phyloP scores from a whole-genome alignment of 2,797 vertebrate species.

The Percopsis omiscomaycus region DNA sequence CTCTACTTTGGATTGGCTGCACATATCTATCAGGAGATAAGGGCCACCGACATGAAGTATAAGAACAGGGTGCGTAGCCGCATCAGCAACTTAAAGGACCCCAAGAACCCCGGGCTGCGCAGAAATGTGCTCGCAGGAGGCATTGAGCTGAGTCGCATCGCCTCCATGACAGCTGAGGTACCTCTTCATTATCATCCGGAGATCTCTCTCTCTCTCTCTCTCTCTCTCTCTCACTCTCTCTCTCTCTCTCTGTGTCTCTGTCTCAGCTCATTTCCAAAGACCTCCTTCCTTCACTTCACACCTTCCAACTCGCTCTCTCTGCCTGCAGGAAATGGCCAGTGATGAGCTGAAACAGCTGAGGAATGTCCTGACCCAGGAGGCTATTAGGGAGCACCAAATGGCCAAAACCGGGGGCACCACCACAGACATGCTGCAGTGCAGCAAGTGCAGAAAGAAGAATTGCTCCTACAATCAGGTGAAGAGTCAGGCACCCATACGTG shows the following conservation, averaged over 20 bases:
- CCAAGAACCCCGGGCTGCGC: slow-evolving; percentile 90
- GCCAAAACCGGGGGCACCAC: slow-evolving; percentile 92
- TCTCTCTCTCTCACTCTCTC: background rate
- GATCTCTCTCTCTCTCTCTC: background rate
- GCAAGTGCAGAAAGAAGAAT: slow-evolving; percentile 96
- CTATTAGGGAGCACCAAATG: slow-evolving; percentile 98
- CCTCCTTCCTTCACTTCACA: background rate
- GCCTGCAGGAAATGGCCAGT: slow-evolving; percentile 93
- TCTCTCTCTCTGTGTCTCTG: background rate
- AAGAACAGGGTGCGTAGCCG: slow-evolving; percentile 95
- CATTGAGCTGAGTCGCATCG: slow-evolving; percentile 84
- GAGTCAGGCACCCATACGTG: background rate
- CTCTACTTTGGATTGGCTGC: slow-evolving; percentile 33
- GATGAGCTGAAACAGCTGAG: slow-evolving; percentile 93
- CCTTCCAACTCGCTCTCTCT: background rate
- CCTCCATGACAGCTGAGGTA: slow-evolving; percentile 95
- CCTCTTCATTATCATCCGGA: background rate
- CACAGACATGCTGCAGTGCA: slow-evolving; percentile 93
- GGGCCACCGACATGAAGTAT: slow-evolving; percentile 95
- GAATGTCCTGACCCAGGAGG: slow-evolving; percentile 92
- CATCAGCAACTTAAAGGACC: slow-evolving; percentile 98
- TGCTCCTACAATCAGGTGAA: slow-evolving; percentile 98
- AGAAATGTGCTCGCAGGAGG: slow-evolving; percentile 89
- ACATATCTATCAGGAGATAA: slow-evolving; percentile 97
- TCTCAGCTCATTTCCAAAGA: background rate